phyloP scores from a whole-genome alignment of 2,113 vertebrate species.

The Girardinichthys multiradiatus region DNA sequence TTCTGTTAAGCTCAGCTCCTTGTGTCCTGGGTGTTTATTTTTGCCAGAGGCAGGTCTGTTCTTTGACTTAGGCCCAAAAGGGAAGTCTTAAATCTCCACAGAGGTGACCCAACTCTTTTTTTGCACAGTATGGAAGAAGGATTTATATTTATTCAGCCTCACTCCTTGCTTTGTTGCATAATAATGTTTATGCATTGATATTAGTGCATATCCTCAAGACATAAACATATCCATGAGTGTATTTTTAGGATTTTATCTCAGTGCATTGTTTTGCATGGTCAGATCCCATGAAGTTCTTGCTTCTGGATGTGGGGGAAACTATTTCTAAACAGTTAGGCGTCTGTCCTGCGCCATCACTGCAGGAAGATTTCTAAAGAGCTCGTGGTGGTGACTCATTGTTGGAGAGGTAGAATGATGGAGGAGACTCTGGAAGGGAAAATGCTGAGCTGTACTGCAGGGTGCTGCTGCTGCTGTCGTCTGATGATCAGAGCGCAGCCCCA shows the following conservation, averaged over 20 bases:
- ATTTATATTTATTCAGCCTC: conserved; percentile 68
- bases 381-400: conserved; percentile 59
- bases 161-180: conserved; percentile 44
- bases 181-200: conserved; percentile 15
- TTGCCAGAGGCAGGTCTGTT: conserved; percentile 61
- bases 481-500: conserved; percentile 48
- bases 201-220: background rate
- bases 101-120: conserved; percentile 48
- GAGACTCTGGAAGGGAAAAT: conserved; percentile 51
- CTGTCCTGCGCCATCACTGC: conserved; percentile 30
- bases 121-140: conserved; percentile 20
- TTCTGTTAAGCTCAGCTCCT: conserved; percentile 35
- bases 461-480: conserved; percentile 24
- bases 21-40: conserved; percentile 38
- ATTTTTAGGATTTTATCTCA: background rate
- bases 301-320: background rate
- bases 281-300: background rate
- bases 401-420: conserved; percentile 43
- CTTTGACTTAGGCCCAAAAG: conserved; percentile 62
- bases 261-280: background rate
- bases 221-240: conserved; percentile 28
- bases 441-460: conserved; percentile 66
- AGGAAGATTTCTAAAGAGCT: conserved; percentile 34
- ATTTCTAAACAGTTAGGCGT: conserved; percentile 8
- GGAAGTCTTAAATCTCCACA: conserved; percentile 70